A percentile compares a stretch with the other conserved stretches of the same genome.
Evolutionary conservation across 2,888 invertebrate genomes (phyloP).

Genomic region (Hirtodrosophila histrioides): DNA sequence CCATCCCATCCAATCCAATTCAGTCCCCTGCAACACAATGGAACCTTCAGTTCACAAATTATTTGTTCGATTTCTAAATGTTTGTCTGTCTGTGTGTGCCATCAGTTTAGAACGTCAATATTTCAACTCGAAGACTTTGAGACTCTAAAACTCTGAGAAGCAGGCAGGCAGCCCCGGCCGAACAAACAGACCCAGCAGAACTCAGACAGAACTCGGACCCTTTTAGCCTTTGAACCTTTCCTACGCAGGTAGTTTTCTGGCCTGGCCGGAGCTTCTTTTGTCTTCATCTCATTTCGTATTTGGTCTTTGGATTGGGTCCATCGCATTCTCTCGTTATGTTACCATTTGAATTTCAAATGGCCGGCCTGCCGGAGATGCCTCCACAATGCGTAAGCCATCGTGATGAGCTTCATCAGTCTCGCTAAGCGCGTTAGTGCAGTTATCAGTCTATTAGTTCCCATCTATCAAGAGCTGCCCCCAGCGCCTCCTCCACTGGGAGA

Average conservation of each 20-base stretch:
- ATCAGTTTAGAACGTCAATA: constrained; percentile 48
- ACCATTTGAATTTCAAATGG: constrained; percentile 73
- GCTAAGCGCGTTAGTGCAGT: constrained; percentile 73
- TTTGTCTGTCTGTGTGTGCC: constrained; percentile 8
- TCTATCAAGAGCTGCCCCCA: constrained; percentile 41
- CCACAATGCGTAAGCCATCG: constrained; percentile 70
- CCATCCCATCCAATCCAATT: constrained; percentile 18
- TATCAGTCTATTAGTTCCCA: constrained; percentile 72
- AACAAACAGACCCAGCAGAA: constrained; percentile 19
- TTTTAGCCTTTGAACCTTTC: constrained; percentile 78
- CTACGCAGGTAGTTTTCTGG: constrained; percentile 64
- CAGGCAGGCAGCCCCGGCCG: not conserved
- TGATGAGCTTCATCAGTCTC: constrained; percentile 47
- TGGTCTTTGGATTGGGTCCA: too few relatives aligned
- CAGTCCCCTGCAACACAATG: constrained; percentile 34
- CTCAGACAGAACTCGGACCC: constrained; percentile 45
- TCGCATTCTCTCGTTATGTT: constrained; percentile 26
- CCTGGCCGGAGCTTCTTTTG: constrained; percentile 52
- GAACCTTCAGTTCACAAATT: constrained; percentile 53
- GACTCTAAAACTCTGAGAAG: constrained; percentile 23
- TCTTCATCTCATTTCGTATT: constrained; percentile 40
- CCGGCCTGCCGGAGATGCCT: constrained; percentile 47
- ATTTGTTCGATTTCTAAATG: constrained; percentile 64
- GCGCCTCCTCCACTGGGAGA: constrained; percentile 3
- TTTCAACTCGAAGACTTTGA: constrained; percentile 36